phyloP scores from a whole-genome alignment of 2,113 vertebrate species.

The Ranitomeya variabilis region DNA sequence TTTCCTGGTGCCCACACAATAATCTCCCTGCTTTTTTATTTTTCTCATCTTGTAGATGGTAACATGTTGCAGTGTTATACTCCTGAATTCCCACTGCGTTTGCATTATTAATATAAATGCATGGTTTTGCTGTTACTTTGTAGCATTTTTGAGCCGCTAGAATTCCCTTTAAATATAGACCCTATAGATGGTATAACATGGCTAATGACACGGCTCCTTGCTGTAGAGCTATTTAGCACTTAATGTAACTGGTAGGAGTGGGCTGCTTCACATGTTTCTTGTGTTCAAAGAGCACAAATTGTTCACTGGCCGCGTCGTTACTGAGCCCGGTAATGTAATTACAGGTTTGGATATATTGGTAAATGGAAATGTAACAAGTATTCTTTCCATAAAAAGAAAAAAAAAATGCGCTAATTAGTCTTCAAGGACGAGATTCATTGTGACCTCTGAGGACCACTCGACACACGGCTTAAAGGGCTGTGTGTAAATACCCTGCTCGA shows the following conservation, averaged over 20 bases:
- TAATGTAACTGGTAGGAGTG: neutral
- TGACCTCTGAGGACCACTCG: neutral
- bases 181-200: neutral
- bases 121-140: neutral
- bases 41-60: constrained; percentile 16
- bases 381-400: neutral
- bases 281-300: neutral
- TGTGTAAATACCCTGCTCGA: neutral
- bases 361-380: neutral
- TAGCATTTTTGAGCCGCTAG: constrained; percentile 11
- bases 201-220: constrained; percentile 1
- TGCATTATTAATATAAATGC: neutral
- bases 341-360: neutral
- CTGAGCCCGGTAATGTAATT: neutral
- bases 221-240: neutral
- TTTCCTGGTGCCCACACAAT: neutral
- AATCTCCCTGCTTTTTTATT: neutral
- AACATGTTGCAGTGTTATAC: neutral
- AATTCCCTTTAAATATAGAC: constrained; percentile 26
- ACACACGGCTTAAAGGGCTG: neutral
- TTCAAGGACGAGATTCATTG: neutral
- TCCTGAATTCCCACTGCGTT: neutral
- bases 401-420: neutral
- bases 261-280: neutral
- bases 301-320: neutral